Evolutionary conservation across 2,888 invertebrate genomes (phyloP), one percentile per base, ranked within the genome.

Genomic region (Arrhopalites spinosus): DNA sequence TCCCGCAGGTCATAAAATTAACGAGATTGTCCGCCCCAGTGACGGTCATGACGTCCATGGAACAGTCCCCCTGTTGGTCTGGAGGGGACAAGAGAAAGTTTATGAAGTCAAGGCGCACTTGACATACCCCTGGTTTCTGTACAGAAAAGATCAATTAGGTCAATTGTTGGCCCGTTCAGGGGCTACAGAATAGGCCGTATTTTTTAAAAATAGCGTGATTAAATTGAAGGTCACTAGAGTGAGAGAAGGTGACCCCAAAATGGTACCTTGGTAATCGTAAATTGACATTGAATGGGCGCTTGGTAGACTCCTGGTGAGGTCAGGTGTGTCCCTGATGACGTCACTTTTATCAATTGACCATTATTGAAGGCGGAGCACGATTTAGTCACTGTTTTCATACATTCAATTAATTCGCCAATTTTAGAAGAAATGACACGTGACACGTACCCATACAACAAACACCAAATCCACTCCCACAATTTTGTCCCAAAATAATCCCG

Each of bases 71-170:
- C 1, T 29, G 2, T 5, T 2, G n/a, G 27, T 73, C 47, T 53
- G 73, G 50, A 2, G 5, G 8, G 1, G 27, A 17, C 1, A 73
- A 17, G 8, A 17, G 13, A 17, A 73, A 73, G 11, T n/a, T 15
- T 1, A 50, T 23, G 25, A 73, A 73, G 53, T 73, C 73, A 30
- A 73, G 30, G 1, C 73, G 66, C 2, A 73, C 30, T 67, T 73
- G 73, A 53, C 73, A 73, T 23, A 53, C 36, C 1, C 50, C 50
- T 20, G n/a, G 13, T 61, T 61, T 61, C 29, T 61, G 17, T 23
- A 25, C 3, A 25, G 13, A 15, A n/a, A 29, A 13, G 20, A 61
- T n/a, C 17, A 45, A 45, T 11, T 11, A 45, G 45, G 15, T n/a
- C n/a, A n/a, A n/a, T n/a, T n/a, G n/a, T n/a, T n/a, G n/a, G n/a